Conservation (phyloP, 2,888 invertebrate genomes). For the Caenorhabditis sp. region DNA sequence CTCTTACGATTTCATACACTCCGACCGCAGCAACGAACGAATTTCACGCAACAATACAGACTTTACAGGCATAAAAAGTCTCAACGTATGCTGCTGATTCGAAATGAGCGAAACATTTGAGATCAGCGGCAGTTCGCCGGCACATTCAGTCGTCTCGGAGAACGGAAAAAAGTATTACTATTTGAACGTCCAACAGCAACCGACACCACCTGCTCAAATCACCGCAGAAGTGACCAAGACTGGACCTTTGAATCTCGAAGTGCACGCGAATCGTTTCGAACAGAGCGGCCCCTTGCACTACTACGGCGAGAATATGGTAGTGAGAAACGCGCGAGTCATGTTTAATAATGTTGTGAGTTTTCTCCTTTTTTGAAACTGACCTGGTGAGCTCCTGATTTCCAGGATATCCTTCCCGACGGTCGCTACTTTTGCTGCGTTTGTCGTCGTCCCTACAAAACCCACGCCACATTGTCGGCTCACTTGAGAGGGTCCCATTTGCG, state of each 20-base stretch:
- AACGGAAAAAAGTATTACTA: conserved; percentile 45
- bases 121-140: background rate
- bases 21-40: background rate
- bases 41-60: background rate
- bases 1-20: background rate
- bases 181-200: too few relatives aligned
- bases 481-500: conserved; percentile 52
- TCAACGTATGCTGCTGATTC: conserved; percentile 7
- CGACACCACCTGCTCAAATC: background rate
- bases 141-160: conserved; percentile 12
- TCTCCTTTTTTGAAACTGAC: background rate
- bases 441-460: conserved; percentile 52
- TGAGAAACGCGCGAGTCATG: conserved; percentile 46
- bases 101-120: conserved; percentile 21
- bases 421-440: conserved; percentile 58
- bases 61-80: background rate
- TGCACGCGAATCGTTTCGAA: background rate
- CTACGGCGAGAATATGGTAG: conserved; percentile 34
- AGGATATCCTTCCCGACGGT: conserved; percentile 55
- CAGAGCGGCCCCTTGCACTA: background rate
- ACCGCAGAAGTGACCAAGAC: background rate
- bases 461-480: conserved; percentile 58
- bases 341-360: conserved; percentile 51
- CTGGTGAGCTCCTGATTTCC: background rate
- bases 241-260: background rate